A percentile compares a stretch with the other conserved stretches of the same genome.
Conservation (phyloP, 2,113 vertebrate species). For the Chrysemys picta region DNA sequence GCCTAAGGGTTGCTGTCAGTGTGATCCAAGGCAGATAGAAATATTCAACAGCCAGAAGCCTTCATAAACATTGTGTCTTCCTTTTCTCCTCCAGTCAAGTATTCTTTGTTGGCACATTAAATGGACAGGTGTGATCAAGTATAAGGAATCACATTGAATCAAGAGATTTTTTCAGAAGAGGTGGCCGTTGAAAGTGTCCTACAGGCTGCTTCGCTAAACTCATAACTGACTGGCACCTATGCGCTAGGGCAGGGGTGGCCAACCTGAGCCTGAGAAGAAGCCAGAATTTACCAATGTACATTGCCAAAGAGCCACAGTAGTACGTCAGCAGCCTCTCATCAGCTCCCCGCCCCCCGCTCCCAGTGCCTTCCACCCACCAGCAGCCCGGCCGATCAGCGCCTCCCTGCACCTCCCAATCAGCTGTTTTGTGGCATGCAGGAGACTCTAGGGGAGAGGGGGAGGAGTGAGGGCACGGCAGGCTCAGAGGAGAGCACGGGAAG, state of each 20-base stretch:
- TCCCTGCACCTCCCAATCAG: too few relatives aligned
- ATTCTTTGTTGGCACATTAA: background rate
- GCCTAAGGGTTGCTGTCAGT: background rate
- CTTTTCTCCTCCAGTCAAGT: background rate
- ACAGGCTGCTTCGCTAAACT: background rate
- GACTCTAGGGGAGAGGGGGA: too few relatives aligned
- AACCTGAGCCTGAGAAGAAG: too few relatives aligned
- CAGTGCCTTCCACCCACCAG: too few relatives aligned
- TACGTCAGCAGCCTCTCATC: too few relatives aligned
- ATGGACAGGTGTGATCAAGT: conserved; percentile 14
- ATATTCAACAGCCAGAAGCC: background rate
- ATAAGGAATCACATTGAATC: background rate
- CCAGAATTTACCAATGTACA: too few relatives aligned
- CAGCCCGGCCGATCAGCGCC: too few relatives aligned
- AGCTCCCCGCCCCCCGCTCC: too few relatives aligned
- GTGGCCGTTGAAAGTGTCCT: background rate
- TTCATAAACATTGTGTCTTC: background rate
- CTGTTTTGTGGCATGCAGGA: too few relatives aligned
- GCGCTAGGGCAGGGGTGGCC: conserved; percentile 9
- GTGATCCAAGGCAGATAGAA: background rate
- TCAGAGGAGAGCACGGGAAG: too few relatives aligned
- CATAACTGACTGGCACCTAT: conserved; percentile 34
- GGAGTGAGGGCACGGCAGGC: too few relatives aligned
- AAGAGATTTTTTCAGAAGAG: background rate
- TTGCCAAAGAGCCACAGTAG: too few relatives aligned